Base-by-base conservation (phyloP, 2,888 invertebrate species). In the Lissonota sp. region DNA sequence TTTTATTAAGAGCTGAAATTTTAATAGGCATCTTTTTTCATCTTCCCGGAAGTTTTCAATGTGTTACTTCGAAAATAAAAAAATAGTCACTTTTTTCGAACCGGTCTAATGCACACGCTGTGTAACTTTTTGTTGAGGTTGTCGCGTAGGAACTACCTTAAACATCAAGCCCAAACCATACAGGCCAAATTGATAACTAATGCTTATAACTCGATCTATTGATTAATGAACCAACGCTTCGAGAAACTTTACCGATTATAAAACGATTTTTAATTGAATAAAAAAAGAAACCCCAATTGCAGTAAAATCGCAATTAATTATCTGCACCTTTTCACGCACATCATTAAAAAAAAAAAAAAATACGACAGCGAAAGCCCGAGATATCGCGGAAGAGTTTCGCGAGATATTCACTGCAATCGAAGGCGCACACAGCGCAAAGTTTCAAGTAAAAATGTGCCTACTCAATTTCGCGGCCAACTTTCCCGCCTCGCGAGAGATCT, bases 391-490 rank as follows among this genome's bases (percentile, higher is more conserved):
- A 66, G 26, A 26, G 53, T 66, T 66, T 51, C 40, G n/a, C 26
- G 49, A 63, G n/a, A 12, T 37, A 10, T 26, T n/a, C 12, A 62
- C 6, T 7, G 44, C 62, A 62, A 62, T 62, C 62, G 62, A 55
- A 40, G 42, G 14, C 58, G 44, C 60, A 2, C 6, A 26, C 37
- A 44, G 4, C 53, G 37, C n/a, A 49, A 8, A 1, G 37, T 37
- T 67, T 55, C 58, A 53, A 46, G 58, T 44, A 46, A 58, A 63
- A 62, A 62, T 76, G 53, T 76, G 69, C 69, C 55, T 60, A 62
- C 62, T 62, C 63, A 63, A 77, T 70, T 57, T 77, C 76, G 63
- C 64, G 76, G 70, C 10, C 16, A 64, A 64, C 70, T 55, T 63
- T 71, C 71, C 71, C 71, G 58, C 53, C 55, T 40, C 42, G n/a